These are phyloP conservation scores for Quadroppia sp. DNA, from an alignment of 2,888 invertebrate species.

Conservation along the genomic window DNA sequence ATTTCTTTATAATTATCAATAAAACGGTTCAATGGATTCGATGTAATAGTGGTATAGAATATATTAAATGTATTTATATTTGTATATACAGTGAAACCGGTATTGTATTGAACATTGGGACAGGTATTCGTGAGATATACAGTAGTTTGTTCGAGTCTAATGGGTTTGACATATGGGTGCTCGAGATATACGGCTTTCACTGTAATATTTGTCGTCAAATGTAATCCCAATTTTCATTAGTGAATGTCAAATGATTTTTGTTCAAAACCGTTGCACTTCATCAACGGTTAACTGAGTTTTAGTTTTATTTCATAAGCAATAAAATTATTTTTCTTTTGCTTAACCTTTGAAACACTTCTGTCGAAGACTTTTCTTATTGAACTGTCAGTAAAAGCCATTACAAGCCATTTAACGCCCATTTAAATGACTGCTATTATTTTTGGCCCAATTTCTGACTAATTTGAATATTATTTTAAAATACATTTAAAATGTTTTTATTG, in stretches of 20 bases:
- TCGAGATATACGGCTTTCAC: background rate
- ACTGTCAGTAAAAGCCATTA: background rate
- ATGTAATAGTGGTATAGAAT: too few species aligned
- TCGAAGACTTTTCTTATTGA: background rate
- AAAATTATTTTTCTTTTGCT: background rate
- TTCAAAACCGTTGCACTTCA: slow-evolving; percentile 22
- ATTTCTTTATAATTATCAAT: background rate
- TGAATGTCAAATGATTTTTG: slow-evolving; percentile 10
- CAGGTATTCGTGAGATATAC: too few species aligned
- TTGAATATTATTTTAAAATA: slow-evolving; percentile 27
- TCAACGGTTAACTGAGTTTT: background rate
- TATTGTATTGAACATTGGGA: too few species aligned
- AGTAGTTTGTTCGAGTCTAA: too few species aligned
- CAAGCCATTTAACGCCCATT: slow-evolving; percentile 6
- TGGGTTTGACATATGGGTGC: too few species aligned
- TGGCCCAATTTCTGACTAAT: slow-evolving; percentile 19
- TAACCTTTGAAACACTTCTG: background rate
- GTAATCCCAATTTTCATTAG: slow-evolving; percentile 1
- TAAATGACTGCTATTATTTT: slow-evolving; percentile 9
- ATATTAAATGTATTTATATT: too few species aligned
- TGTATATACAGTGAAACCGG: too few species aligned
- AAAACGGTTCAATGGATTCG: background rate
- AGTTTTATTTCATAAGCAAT: background rate
- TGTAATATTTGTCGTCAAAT: background rate
- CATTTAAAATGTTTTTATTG: background rate